Evolutionary conservation across 2,888 invertebrate genomes (phyloP).

Genomic region (Aphidoletes aphidimyza): DNA sequence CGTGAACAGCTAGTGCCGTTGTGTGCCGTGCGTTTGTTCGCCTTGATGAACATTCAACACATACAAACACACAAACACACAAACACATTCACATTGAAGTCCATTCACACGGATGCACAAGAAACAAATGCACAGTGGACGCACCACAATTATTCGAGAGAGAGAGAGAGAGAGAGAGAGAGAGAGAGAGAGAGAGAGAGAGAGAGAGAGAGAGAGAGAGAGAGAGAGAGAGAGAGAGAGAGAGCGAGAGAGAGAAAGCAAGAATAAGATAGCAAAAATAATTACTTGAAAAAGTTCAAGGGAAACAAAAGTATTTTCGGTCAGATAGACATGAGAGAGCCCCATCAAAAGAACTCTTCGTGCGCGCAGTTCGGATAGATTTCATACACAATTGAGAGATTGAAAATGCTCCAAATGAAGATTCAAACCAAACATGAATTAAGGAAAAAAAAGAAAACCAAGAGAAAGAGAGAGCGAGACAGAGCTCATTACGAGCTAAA

Average conservation of each 20-base stretch:
- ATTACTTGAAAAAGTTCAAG: conserved; percentile 35
- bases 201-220: neutral
- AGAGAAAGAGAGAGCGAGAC: neutral
- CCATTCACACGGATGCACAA: too few relatives aligned
- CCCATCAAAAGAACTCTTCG: conserved; percentile 9
- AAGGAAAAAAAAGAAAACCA: neutral
- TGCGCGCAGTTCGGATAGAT: too few relatives aligned
- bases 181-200: neutral
- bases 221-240: neutral
- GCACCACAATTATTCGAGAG: too few relatives aligned
- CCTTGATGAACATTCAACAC: too few relatives aligned
- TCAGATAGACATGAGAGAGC: neutral
- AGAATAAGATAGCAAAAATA: conserved; percentile 14
- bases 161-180: neutral
- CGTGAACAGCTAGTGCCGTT: neutral
- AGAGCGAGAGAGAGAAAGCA: neutral
- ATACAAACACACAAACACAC: too few relatives aligned
- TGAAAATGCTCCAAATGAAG: too few relatives aligned
- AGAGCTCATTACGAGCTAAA: neutral
- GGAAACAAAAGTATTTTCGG: neutral
- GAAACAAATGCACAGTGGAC: too few relatives aligned
- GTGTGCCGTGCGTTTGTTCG: neutral
- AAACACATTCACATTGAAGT: too few relatives aligned
- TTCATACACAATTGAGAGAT: neutral
- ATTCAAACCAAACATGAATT: neutral